Conservation (phyloP, 2,113 vertebrate genomes). For the Trogon surrucura region DNA sequence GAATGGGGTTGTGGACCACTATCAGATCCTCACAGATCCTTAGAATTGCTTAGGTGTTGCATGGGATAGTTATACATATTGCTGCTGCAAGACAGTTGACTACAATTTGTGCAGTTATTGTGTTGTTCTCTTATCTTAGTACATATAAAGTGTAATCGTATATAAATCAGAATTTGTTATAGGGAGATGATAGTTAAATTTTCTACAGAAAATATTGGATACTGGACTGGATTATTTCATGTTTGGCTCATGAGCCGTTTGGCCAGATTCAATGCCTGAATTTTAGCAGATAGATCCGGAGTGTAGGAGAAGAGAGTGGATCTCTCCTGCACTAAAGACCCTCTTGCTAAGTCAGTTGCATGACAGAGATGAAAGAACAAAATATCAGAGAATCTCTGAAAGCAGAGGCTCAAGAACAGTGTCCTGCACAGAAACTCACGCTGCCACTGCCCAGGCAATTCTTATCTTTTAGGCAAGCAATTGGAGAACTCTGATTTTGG, state of each 20-base stretch:
- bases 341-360: not conserved
- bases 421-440: not conserved
- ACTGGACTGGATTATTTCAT: not conserved
- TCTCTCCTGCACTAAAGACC: not conserved
- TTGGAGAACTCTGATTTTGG: not conserved
- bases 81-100: not conserved
- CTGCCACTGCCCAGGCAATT: not conserved
- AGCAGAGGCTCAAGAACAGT: not conserved
- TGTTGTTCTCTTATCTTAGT: not conserved
- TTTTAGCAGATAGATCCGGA: not conserved
- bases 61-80: not conserved
- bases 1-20: not conserved
- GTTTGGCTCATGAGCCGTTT: not conserved
- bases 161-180: not conserved
- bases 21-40: not conserved
- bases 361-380: not conserved
- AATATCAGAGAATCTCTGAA: not conserved
- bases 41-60: not conserved
- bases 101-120: not conserved
- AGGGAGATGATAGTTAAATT: not conserved
- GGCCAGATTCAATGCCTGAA: not conserved
- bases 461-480: not conserved
- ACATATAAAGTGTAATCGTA: not conserved
- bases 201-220: not conserved
- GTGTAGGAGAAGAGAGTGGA: not conserved